Base-by-base conservation (phyloP, 2,797 vertebrate species). In the Fistularia tabacaria region DNA sequence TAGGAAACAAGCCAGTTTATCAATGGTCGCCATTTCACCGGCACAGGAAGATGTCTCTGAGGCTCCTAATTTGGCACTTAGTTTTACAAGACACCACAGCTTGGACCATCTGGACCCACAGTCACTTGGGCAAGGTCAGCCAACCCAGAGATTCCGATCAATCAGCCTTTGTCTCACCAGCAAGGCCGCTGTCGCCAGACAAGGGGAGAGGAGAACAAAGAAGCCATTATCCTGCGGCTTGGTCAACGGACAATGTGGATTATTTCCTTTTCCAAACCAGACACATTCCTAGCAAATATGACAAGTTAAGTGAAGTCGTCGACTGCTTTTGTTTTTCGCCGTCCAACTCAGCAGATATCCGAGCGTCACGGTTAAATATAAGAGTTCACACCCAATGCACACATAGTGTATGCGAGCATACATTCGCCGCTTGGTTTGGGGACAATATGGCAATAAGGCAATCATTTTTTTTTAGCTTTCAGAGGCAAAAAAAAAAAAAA, bases 51-150 rank as follows among this genome's bases (percentile, higher is more conserved):
- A 10, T 7, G 52, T 54, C 46, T 76, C 57, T 36, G 36, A 64
- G 57, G 60, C 62, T 74, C 50, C 73, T 79, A 72, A 84, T 81
- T 85, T 82, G 78, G 61, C 54, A 25, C 51, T 53, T 74, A 63
- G 67, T 76, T 74, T 57, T 55, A 40, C 64, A 64, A 64, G 67
- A 62, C 69, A 68, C 60, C 62, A 66, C 82, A 81, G 73, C 61
- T 66, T 55, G 49, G 63, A 85, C 86, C 88, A 89, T 89, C 87
- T 90, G 88, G 80, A n/a, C 73, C 43, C 57, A 5, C 56, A 65
- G 50, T 65, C 79, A 85, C 81, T 74, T 81, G 77, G 67, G 57
- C 84, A 88, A 88, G 85, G 85, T 85, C 79, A 83, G 46, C 44
- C 39, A 62, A 61, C 53, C 73, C 70, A 65, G 68, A 79, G 68